Evolutionary conservation across 2,888 invertebrate species (phyloP), one percentile per base, ranked within the genome.

Genomic region (Clitarchus hookeri): DNA sequence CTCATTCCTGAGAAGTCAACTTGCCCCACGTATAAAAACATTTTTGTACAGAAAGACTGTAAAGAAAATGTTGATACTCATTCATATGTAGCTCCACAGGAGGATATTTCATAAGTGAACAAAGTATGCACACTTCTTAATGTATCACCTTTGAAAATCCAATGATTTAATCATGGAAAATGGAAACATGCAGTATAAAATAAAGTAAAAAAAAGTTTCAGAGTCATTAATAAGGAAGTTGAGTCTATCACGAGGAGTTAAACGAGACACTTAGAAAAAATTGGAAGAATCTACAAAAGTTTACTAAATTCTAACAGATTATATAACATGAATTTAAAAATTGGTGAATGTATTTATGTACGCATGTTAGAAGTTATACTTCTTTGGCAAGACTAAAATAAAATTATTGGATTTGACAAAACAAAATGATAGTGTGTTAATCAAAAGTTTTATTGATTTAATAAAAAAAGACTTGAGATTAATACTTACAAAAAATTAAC

Each of bases 291-390:
- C 83, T 79, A 79, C 79, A n/a, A n/a, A 0, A n/a, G 79, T 0
- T 79, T 26, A 79, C 25, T 25, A 26, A 25, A 79, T 44, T n/a
- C 54, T 53, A 84, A 48, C 19, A 53, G 84, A 84, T 48, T 84
- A 84, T 48, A 54, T 27, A 53, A 84, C 53, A 48, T 25, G 44
- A 53, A 48, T 84, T 48, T 23, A 44, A 44, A 84, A 84, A 83
- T n/a, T n/a, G n/a, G n/a, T n/a, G n/a, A n/a, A n/a, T n/a, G n/a
- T n/a, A n/a, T n/a, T n/a, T n/a, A n/a, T n/a, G n/a, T n/a, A n/a
- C n/a, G n/a, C n/a, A n/a, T n/a, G n/a, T n/a, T n/a, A n/a, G n/a
- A n/a, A n/a, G n/a, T n/a, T n/a, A n/a, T n/a, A n/a, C n/a, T n/a
- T n/a, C n/a, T n/a, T n/a, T n/a, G n/a, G n/a, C n/a, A n/a, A n/a